Base-by-base conservation (phyloP, 1,140 invertebrate genomes). In the Steinernema feltiae region DNA sequence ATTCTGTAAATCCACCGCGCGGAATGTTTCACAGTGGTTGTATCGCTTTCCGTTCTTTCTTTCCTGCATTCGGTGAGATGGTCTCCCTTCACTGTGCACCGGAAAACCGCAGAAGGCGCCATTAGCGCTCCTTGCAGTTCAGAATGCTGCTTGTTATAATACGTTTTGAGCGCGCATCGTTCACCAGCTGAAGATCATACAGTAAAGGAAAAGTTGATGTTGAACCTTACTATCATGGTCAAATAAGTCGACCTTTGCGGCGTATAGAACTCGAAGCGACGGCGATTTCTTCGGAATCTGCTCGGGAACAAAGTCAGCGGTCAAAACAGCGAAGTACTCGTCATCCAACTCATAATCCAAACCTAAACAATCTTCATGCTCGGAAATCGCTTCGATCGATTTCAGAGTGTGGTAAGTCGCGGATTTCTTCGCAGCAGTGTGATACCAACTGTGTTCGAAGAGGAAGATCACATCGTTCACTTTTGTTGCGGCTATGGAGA, bases 401-500 rank as follows among this genome's bases (percentile, higher is more conserved):
- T 27, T 63, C 53, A 63, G 53, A 3, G 7, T 15, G 15, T 63
- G 12, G 24, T 63, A 63, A 63, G 3, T 63, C 15, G 24, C 3
- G 53, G 12, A 3, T 21, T 63, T 12, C 53, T 7, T 12, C 3
- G 53, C 7, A n/a, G 15, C 24, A 3, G 53, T 63, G 53, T 63
- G 53, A 21, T 63, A 63, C 53, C 53, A 63, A 27, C 15, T 63
- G 24, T 27, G 53, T 21, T 63, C 53, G 3, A 15, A 17, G 53
- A 63, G 53, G 53, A 63, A 63, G 53, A 63, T 63, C 15, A 63
- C 53, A 7, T 27, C 53, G 53, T 63, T 63, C 12, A 63, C 53
- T 21, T 63, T 63, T 3, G 53, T 63, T 15, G 53, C 53, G 53
- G 12, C 12, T 7, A 63, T 63, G 7, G 15, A 3, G 12, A 63